Evolutionary conservation across 2,797 vertebrate genomes (phyloP), one percentile per base, ranked within the genome.

Genomic region (Rhadinocentrus ornatus): DNA sequence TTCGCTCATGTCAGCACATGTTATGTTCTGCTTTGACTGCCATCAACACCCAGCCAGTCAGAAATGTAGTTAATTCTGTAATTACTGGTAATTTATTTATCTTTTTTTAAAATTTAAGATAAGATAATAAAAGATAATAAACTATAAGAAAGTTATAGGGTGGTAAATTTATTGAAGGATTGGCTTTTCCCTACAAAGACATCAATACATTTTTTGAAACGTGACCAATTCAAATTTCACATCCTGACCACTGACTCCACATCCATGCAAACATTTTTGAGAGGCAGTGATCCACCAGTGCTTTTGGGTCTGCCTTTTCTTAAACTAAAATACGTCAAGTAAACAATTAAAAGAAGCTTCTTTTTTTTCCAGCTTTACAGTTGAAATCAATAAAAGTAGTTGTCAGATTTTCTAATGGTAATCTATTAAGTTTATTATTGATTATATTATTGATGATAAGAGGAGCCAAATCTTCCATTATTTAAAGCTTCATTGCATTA

Each of bases 1-100:
- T 86, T 59, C 75, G 50, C 73, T 75, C 72, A 67, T 83, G 89
- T 90, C 89, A 91, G 88, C 90, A 91, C 79, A 87, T 89, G 88
- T 82, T 85, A 62, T 64, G 3, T 66, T 57, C 71, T 56, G 46
- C 66, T 69, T 66, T 77, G 81, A 84, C 71, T 74, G 68, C 69
- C 55, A 68, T 70, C 60, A 61, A 71, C 22, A 34, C 59, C 29
- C 64, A 69, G 72, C 55, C 62, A 60, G 60, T 71, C 72, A 55
- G 75, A 59, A 75, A 71, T 54, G 68, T 27, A 76, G 10, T 48
- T 48, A 48, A 48, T 48, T 13, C 37, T 39, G 37, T 4, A 39
- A 39, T 39, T 15, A 39, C 2, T 39, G 1, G 1, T 15, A 32
- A 32, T 32, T 32, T 32, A 6, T 32, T 32, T 32, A 32, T 37